These are phyloP conservation scores for Andrena bicolor DNA, from an alignment of 2,888 invertebrate species.

Conservation along the genomic window DNA sequence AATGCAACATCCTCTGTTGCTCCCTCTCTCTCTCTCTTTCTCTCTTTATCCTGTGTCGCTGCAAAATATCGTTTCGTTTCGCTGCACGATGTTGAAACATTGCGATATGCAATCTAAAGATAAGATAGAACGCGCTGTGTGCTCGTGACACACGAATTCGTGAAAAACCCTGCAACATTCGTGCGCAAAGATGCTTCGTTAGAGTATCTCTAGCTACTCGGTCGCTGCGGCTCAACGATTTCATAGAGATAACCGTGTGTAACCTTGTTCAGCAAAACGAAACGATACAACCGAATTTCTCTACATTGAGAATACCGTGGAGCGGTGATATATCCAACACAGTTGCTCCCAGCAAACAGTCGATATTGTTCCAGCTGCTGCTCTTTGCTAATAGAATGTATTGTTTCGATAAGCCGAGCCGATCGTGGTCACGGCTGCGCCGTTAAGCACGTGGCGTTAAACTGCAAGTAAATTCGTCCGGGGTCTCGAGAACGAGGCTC, in stretches of 20 bases:
- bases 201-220: not conserved
- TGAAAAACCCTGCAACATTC: not conserved
- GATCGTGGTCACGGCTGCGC: not conserved
- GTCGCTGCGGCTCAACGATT: not conserved
- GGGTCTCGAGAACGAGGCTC: not conserved
- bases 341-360: no score
- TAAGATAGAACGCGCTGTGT: constrained; percentile 17
- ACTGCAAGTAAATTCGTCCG: not conserved
- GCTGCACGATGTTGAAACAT: not conserved
- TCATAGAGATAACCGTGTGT: no score
- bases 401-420: no score
- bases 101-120: constrained; percentile 13
- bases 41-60: not conserved
- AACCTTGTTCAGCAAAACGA: no score
- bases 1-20: not conserved
- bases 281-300: no score
- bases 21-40: not conserved
- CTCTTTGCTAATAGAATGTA: no score
- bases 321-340: no score
- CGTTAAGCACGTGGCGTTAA: not conserved
- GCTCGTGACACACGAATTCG: no score
- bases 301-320: no score
- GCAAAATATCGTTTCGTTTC: not conserved
- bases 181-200: not conserved
- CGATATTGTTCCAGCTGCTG: no score